phyloP scores from a whole-genome alignment of 2,797 vertebrate species.

The Danio jaintianensis region DNA sequence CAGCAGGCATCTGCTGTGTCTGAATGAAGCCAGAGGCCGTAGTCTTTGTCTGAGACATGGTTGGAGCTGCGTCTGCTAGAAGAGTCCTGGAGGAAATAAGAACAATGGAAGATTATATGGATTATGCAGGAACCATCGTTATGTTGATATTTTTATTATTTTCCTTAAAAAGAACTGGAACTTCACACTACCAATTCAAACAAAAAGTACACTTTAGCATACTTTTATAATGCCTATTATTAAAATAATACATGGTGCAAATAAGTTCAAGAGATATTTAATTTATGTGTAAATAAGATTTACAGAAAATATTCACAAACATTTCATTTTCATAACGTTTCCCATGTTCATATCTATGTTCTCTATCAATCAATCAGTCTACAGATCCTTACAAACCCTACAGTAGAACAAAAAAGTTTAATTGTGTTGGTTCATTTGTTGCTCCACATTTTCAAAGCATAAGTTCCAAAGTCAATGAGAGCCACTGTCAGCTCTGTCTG shows the following conservation, averaged over 20 bases:
- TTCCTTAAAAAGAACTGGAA: not conserved
- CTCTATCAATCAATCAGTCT: not conserved
- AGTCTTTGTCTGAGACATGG: slow-evolving; percentile 81
- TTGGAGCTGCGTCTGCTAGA: slow-evolving; percentile 68
- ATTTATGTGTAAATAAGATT: not conserved
- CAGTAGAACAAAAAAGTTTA: not conserved
- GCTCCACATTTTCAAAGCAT: not conserved
- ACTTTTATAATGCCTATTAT: no score
- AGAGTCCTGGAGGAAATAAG: slow-evolving; percentile 59
- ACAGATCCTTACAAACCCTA: not conserved
- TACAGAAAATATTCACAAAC: not conserved
- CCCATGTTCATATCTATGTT: not conserved
- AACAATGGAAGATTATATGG: not conserved
- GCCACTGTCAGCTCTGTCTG: slow-evolving; percentile 39
- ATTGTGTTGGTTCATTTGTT: slow-evolving; percentile 1
- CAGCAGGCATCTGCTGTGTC: slow-evolving; percentile 92
- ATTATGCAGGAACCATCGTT: not conserved
- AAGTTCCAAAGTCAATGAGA: slow-evolving; percentile 25
- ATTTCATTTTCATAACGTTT: not conserved
- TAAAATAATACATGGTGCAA: no score
- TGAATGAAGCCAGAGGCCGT: slow-evolving; percentile 87
- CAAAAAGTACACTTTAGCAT: not conserved
- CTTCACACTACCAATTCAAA: not conserved
- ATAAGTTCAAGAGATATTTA: no score
- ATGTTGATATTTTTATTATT: not conserved